Base-by-base conservation (phyloP, 2,113 vertebrate genomes). In the Dicaeum eximium region DNA sequence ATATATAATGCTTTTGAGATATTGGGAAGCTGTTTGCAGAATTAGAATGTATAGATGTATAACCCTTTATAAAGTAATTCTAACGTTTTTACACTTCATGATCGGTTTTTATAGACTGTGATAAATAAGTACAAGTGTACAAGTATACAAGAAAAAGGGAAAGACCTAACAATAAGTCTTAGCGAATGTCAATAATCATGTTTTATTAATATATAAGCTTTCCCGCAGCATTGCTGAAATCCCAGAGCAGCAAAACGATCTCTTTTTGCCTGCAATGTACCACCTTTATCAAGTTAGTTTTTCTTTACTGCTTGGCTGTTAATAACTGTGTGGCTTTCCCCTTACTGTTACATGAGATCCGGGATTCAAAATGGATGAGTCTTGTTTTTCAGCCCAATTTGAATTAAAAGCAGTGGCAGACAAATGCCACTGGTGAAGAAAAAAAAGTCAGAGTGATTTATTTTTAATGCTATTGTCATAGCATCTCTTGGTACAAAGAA, bases 81-180 rank as follows among this genome's bases (percentile, higher is more conserved):
- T 85, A 88, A 77, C 56, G 37, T 58, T 84, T 92, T 94, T 92
- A 42, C 44, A 37, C 40, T 66, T 80, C 40, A 35, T 86, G n/a
- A 58, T 86, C 31, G 60, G 73, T 60, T 81, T 88, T 91, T 87
- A 64, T 57, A 62, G 71, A n/a, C 61, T 73, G n/a, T 38, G 45
- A 90, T 86, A 92, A 93, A 90, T 75, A 96, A 77, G 60, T 92
- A 69, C 44, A 88, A 86, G 50, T 65, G n/a, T 77, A 73, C n/a
- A 93, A 80, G 54, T 67, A 28, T 61, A 77, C 38, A 92, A 92
- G 37, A 57, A 90, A 93, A 73, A 89, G 23, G 27, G 70, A 82
- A 85, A 86, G 48, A 50, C 14, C 28, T 89, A 85, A 71, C 1
- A 6, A 23, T 91, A 93, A 90, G 21, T 92, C 81, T 92, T 77